Conservation (phyloP, 2,113 vertebrate genomes). For the Oplegnathus fasciatus region DNA sequence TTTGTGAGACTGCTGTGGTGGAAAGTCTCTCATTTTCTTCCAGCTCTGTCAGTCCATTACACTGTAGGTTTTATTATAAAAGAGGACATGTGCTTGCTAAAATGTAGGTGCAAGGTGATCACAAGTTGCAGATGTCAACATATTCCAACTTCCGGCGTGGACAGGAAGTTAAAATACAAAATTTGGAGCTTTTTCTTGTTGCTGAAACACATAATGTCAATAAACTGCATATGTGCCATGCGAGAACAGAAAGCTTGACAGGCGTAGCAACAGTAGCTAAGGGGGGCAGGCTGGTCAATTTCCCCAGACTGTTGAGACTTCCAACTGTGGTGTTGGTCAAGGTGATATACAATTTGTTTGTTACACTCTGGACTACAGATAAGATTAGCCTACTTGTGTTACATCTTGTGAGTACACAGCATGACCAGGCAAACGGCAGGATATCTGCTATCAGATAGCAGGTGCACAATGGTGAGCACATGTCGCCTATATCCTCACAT, state of each 20-base stretch:
- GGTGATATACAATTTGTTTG: slow-evolving; percentile 11
- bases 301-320: slow-evolving; percentile 12
- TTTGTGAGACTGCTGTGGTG: background rate
- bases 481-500: slow-evolving; percentile 9
- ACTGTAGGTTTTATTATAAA: background rate
- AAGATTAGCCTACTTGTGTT: slow-evolving; percentile 16
- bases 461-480: background rate
- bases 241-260: background rate
- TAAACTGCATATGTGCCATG: too few relatives aligned
- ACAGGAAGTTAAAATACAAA: background rate
- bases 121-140: too few relatives aligned
- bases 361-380: slow-evolving; percentile 2
- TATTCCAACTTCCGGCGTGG: too few relatives aligned
- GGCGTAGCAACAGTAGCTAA: background rate
- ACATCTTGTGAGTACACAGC: background rate
- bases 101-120: background rate
- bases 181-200: background rate
- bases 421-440: slow-evolving; percentile 6
- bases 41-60: background rate
- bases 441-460: background rate
- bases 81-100: background rate
- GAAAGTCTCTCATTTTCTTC: background rate
- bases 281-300: background rate
- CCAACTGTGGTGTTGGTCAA: background rate
- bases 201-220: background rate